These are phyloP conservation scores for Pyxicephalus adspersus DNA, from an alignment of 2,113 vertebrate genomes.

Conservation along the genomic window DNA sequence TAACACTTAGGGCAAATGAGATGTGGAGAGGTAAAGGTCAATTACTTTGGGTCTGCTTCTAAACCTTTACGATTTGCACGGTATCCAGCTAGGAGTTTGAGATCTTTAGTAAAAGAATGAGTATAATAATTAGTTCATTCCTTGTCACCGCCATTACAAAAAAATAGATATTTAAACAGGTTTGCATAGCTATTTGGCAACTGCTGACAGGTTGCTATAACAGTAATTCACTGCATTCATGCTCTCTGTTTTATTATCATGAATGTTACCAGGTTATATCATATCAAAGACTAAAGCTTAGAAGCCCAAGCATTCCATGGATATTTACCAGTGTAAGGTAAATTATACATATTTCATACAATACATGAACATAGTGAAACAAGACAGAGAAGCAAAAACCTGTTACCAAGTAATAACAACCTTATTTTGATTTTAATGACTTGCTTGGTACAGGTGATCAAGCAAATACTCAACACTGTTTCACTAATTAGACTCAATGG, in stretches of 20 bases:
- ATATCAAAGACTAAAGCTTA: neutral
- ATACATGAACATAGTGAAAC: neutral
- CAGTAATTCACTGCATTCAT: neutral
- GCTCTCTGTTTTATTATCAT: neutral
- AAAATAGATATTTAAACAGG: conserved; percentile 65
- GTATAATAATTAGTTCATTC: conserved; percentile 75
- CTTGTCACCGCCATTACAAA: conserved; percentile 67
- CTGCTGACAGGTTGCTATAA: neutral
- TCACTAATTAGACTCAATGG: too few species aligned
- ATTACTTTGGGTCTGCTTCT: conserved; percentile 71
- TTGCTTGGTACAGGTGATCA: too few species aligned
- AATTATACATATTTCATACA: neutral
- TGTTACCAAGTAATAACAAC: too few species aligned
- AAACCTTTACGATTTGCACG: conserved; percentile 69
- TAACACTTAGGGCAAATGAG: conserved; percentile 79
- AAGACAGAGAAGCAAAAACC: neutral
- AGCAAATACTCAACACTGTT: too few species aligned
- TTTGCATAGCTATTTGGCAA: conserved; percentile 65
- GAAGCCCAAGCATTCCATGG: neutral
- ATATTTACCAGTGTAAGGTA: neutral
- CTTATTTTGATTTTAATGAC: too few species aligned
- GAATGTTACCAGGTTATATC: neutral
- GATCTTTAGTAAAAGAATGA: conserved; percentile 66
- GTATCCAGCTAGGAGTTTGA: conserved; percentile 68
- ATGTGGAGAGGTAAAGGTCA: conserved; percentile 76